Evolutionary conservation across 2,113 vertebrate species (phyloP).

Genomic region (Melozone crissalis): DNA sequence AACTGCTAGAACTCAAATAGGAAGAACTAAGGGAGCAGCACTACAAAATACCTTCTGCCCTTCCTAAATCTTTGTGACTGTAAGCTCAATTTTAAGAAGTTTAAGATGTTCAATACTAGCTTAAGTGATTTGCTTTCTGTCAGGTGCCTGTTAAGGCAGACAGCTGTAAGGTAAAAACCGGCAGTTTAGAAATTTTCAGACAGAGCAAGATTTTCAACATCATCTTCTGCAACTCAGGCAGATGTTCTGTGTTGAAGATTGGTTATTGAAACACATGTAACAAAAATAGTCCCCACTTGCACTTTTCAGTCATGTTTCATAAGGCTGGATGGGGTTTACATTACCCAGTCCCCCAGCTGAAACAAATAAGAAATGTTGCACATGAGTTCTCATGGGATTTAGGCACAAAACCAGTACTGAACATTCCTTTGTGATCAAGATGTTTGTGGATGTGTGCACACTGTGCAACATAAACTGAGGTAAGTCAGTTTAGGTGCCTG

Average conservation of each 20-base stretch:
- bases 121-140: neutral
- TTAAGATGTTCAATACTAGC: neutral
- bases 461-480: neutral
- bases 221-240: neutral
- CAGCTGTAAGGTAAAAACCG: neutral
- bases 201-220: neutral
- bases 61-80: neutral
- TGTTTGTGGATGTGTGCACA: neutral
- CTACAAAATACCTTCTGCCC: neutral
- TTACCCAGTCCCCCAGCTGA: neutral
- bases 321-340: neutral
- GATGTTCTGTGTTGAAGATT: neutral
- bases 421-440: neutral
- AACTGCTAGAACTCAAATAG: neutral
- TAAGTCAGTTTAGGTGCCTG: neutral
- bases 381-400: neutral
- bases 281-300: neutral
- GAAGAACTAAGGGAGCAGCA: fast-evolving
- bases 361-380: neutral
- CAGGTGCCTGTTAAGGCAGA: neutral
- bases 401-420: neutral
- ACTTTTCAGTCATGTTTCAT: neutral
- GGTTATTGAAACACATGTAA: neutral
- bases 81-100: neutral
- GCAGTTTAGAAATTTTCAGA: neutral